Evolutionary conservation across 2,113 vertebrate genomes (phyloP).

Genomic region (Leptobrachium leishanense): DNA sequence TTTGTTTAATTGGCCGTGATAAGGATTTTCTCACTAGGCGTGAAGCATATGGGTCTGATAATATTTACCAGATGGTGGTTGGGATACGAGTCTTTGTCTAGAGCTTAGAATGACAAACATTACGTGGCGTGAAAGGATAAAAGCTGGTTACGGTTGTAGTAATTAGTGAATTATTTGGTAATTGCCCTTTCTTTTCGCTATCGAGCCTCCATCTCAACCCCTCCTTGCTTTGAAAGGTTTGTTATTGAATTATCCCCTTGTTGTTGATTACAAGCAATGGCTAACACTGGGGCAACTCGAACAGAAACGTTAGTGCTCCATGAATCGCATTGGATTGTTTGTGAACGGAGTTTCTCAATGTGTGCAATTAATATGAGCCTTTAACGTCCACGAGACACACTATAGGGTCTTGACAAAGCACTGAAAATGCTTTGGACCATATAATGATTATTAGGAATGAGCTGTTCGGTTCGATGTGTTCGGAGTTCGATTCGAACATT

Average conservation of each 20-base stretch:
- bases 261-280: background rate
- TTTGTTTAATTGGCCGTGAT: conserved; percentile 37
- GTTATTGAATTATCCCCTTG: background rate
- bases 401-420: too few relatives aligned
- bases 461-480: too few relatives aligned
- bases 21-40: conserved; percentile 7
- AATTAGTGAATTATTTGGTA: background rate
- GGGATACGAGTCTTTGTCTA: conserved; percentile 4
- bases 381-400: too few relatives aligned
- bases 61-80: conserved; percentile 31
- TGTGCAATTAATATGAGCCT: background rate
- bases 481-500: too few relatives aligned
- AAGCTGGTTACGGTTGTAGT: background rate
- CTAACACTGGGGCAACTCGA: background rate
- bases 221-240: background rate
- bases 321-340: background rate
- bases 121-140: conserved; percentile 20
- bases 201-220: background rate
- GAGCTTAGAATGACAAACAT: conserved; percentile 33
- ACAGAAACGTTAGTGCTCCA: background rate
- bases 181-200: background rate
- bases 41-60: conserved; percentile 14
- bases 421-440: too few relatives aligned
- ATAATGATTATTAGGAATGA: too few relatives aligned
- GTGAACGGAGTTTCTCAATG: background rate